Base-by-base conservation (phyloP, 2,888 invertebrate genomes). In the Lasioglossum figueresi region DNA sequence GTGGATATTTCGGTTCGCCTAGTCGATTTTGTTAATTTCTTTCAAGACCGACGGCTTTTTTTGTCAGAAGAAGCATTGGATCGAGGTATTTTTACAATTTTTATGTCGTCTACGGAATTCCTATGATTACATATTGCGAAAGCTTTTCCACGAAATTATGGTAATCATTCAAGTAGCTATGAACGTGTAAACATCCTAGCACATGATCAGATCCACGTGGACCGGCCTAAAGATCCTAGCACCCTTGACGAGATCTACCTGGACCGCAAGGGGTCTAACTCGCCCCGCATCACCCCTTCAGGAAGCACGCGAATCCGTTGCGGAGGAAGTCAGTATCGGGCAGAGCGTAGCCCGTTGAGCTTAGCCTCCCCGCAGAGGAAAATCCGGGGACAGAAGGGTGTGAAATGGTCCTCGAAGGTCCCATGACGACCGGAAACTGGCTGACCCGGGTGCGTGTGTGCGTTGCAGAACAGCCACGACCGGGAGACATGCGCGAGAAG, bases 401-500 rank as follows among this genome's bases (percentile, higher is more conserved):
- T 52, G 52, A 52, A 52, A 52, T n/a, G 31, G 66, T 31, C 66
- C 66, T 66, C 66, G 66, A 56, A 59, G 23, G 16, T 10, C 43
- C 52, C 75, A 4, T 40, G 31, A 23, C n/a, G 43, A 59, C 56
- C 63, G 71, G 34, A 82, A 85, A 81, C 80, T 59, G 73, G 83
- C 82, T 85, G 84, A 85, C 76, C 79, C 80, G 80, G 85, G 74
- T 89, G 82, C 85, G 75, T 90, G 84, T 92, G 85, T 92, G 83
- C 90, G 90, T 94, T 95, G 83, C 94, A 95, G 95, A 94, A 94
- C 92, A 93, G 94, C 82, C 93, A 93, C 93, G 96, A 96, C 92
- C 95, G 92, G 86, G 94, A 95, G 91, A 93, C 92, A 93, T 94
- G 95, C 88, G 93, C 94, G 85, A 92, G 93, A 88, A 94, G 93